Conservation (phyloP, 2,888 invertebrate genomes). For the Tiphia femorata region DNA sequence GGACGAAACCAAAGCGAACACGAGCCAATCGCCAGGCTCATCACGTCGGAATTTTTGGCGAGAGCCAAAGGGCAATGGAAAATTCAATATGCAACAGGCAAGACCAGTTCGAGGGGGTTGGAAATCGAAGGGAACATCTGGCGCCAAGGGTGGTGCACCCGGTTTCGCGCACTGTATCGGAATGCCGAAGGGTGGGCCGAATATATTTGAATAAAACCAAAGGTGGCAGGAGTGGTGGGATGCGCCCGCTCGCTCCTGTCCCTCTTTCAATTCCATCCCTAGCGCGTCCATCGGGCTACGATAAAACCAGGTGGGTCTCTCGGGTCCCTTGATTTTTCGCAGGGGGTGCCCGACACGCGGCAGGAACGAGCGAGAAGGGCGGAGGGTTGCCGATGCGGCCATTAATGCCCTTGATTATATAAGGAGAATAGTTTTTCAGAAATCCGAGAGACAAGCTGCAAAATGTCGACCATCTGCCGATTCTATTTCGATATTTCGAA, state of each 20-base stretch:
- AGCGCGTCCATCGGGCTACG: constrained; percentile 12
- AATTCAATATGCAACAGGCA: constrained; percentile 47
- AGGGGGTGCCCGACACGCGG: too few relatives aligned
- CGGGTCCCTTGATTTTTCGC: background rate
- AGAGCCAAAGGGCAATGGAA: constrained; percentile 23
- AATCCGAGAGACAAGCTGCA: background rate
- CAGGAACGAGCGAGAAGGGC: too few relatives aligned
- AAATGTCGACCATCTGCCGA: background rate
- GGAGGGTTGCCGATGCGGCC: too few relatives aligned
- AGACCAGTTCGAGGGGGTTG: constrained; percentile 26
- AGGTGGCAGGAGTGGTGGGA: constrained; percentile 37
- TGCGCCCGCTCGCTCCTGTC: too few relatives aligned
- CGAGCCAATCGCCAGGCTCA: background rate
- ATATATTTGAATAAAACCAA: constrained; percentile 59
- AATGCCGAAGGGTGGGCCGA: constrained; percentile 39
- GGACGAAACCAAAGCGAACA: too few relatives aligned
- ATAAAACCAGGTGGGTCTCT: constrained; percentile 36
- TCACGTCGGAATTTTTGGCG: constrained; percentile 7
- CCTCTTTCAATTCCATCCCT: constrained; percentile 40
- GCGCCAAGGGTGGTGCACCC: constrained; percentile 32
- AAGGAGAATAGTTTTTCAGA: background rate
- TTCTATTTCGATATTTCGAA: background rate
- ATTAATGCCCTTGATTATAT: background rate
- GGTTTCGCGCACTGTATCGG: constrained; percentile 46
- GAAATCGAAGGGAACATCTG: constrained; percentile 50